Percentiles rank a stretch among this genome's conserved stretches.
Conservation (phyloP, 2,113 vertebrate genomes). For the Passer domesticus region DNA sequence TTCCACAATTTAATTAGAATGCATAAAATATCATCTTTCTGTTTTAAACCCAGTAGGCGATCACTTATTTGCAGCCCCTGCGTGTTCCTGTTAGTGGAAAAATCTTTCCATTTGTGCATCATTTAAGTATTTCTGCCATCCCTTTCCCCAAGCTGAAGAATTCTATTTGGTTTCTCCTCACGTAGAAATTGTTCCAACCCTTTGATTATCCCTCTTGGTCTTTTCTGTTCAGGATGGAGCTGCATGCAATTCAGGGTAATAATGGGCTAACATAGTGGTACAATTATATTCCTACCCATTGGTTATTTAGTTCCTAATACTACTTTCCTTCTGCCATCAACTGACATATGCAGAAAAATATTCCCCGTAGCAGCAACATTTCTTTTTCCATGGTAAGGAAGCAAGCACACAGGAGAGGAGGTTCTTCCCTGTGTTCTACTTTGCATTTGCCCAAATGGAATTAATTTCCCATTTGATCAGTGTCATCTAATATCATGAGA, state of each 20-base stretch:
- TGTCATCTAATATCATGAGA: neutral
- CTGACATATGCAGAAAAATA: constrained; percentile 4
- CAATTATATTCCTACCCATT: constrained; percentile 19
- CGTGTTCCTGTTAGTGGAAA: neutral
- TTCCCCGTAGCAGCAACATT: neutral
- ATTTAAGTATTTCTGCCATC: constrained; percentile 14
- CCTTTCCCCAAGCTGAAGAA: constrained; percentile 12
- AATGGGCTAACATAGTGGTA: constrained; percentile 25
- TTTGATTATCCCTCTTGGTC: constrained; percentile 45
- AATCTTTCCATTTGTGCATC: neutral
- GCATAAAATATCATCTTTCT: neutral
- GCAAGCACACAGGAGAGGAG: neutral
- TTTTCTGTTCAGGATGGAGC: constrained; percentile 33
- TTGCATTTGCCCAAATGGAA: neutral
- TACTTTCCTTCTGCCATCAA: constrained; percentile 1
- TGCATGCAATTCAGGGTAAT: constrained; percentile 14
- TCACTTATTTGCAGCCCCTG: neutral
- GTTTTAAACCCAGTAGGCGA: constrained; percentile 10
- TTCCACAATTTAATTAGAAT: neutral
- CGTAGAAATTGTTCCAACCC: constrained; percentile 30
- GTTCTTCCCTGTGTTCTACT: neutral
- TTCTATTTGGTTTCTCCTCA: constrained; percentile 45
- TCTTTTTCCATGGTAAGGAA: neutral
- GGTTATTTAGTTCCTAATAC: constrained; percentile 4
- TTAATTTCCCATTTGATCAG: neutral